A percentile compares a stretch with the other conserved stretches of the same genome.
These are phyloP conservation scores for Chloroclysta siterata DNA, from an alignment of 2,888 invertebrate genomes.

Conservation along the genomic window DNA sequence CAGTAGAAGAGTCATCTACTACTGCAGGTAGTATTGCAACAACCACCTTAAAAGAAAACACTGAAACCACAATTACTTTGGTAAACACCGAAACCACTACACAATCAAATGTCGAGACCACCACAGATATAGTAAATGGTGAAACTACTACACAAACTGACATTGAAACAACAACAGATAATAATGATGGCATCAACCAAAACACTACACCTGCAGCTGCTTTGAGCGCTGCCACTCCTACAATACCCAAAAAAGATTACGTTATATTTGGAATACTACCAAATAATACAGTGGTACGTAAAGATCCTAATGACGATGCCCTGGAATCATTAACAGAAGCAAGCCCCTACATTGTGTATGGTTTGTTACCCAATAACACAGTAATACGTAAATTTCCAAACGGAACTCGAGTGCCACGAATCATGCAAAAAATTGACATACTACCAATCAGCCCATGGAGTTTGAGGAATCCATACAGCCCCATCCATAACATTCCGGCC, in stretches of 20 bases:
- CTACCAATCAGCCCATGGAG: slow-evolving; percentile 86
- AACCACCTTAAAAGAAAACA: slow-evolving; percentile 25
- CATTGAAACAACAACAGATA: slow-evolving; percentile 49
- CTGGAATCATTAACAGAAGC: slow-evolving; percentile 88
- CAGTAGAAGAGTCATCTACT: slow-evolving; percentile 25
- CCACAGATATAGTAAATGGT: slow-evolving; percentile 43
- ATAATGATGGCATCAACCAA: slow-evolving; percentile 51
- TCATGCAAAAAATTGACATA: slow-evolving; percentile 85
- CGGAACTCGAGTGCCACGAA: slow-evolving; percentile 90
- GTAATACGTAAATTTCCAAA: slow-evolving; percentile 92
- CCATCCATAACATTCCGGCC: slow-evolving; percentile 84
- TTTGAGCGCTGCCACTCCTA: slow-evolving; percentile 54
- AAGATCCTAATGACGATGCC: slow-evolving; percentile 88
- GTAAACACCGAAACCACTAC: slow-evolving; percentile 45
- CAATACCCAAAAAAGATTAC: slow-evolving; percentile 87
- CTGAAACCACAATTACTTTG: slow-evolving; percentile 35
- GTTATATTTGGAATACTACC: slow-evolving; percentile 91
- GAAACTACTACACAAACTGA: slow-evolving; percentile 54
- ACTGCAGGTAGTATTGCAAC: slow-evolving; percentile 33
- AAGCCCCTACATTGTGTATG: slow-evolving; percentile 90
- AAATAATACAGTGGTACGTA: slow-evolving; percentile 91
- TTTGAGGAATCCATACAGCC: slow-evolving; percentile 86
- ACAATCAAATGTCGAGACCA: slow-evolving; percentile 47
- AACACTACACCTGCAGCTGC: slow-evolving; percentile 56
- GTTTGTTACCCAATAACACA: slow-evolving; percentile 91